Evolutionary conservation across 1,140 invertebrate genomes (phyloP).

Genomic region (Drosophila lacertosa): DNA sequence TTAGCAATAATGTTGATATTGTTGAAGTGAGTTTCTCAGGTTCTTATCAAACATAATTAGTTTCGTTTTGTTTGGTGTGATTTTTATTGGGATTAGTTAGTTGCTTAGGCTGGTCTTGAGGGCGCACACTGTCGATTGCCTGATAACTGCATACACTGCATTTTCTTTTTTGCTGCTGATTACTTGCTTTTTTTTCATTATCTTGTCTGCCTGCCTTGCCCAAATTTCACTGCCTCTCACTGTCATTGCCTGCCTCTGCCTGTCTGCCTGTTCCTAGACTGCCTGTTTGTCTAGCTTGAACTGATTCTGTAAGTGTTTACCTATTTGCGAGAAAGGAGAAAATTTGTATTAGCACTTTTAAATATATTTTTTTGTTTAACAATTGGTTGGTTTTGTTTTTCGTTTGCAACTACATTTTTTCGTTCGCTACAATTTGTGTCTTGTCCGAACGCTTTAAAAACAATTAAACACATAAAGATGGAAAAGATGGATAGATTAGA

Average conservation of each 20-base stretch:
- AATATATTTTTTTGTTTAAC: background rate
- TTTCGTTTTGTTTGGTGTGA: slow-evolving; percentile 23
- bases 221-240: slow-evolving; percentile 41
- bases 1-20: slow-evolving; percentile 57
- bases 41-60: slow-evolving; percentile 32
- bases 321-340: slow-evolving; percentile 80
- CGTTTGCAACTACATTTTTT: slow-evolving; percentile 22
- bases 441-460: slow-evolving; percentile 45
- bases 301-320: slow-evolving; percentile 76
- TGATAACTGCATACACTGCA: slow-evolving; percentile 38
- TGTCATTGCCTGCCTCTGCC: slow-evolving; percentile 67
- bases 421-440: slow-evolving; percentile 12
- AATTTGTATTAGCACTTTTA: slow-evolving; percentile 68
- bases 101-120: slow-evolving; percentile 39
- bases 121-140: slow-evolving; percentile 31
- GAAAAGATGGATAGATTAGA: background rate
- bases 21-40: slow-evolving; percentile 37
- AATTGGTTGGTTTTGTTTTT: slow-evolving; percentile 37
- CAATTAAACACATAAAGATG: slow-evolving; percentile 13
- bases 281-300: slow-evolving; percentile 77
- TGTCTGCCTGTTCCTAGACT: slow-evolving; percentile 73
- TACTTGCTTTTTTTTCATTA: slow-evolving; percentile 43
- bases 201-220: slow-evolving; percentile 67
- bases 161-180: slow-evolving; percentile 41
- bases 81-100: slow-evolving; percentile 40